These are phyloP conservation scores for Coboldia fuscipes DNA, from an alignment of 1,140 invertebrate species.

Conservation along the genomic window DNA sequence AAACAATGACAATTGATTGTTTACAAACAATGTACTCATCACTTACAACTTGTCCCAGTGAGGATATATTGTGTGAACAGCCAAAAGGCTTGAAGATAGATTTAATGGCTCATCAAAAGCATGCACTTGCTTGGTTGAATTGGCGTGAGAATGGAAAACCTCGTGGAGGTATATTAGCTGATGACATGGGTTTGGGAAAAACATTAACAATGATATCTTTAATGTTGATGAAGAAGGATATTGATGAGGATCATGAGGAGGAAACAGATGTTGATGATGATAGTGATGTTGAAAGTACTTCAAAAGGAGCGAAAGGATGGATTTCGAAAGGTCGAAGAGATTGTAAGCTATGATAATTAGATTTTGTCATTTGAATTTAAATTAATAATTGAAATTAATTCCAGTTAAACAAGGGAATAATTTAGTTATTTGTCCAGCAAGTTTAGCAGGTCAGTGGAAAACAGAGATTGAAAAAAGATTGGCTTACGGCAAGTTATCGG, in stretches of 20 bases:
- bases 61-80: too few relatives aligned
- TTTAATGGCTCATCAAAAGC: slow-evolving; percentile 71
- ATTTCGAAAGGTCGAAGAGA: slow-evolving; percentile 14
- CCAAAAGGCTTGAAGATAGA: slow-evolving; percentile 38
- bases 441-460: slow-evolving; percentile 67
- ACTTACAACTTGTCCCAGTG: too few relatives aligned
- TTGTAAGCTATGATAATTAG: slow-evolving; percentile 11
- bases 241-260: slow-evolving; percentile 9
- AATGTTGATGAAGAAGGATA: slow-evolving; percentile 26
- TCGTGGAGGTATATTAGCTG: slow-evolving; percentile 58
- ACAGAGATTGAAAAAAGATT: slow-evolving; percentile 50
- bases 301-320: slow-evolving; percentile 15
- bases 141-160: slow-evolving; percentile 76
- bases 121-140: slow-evolving; percentile 67
- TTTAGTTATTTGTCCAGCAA: slow-evolving; percentile 75
- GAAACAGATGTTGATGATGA: slow-evolving; percentile 12
- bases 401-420: slow-evolving; percentile 39
- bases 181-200: slow-evolving; percentile 90
- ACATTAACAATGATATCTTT: slow-evolving; percentile 82
- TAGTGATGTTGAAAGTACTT: slow-evolving; percentile 15
- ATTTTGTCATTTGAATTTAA: slow-evolving; percentile 1
- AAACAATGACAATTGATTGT: too few relatives aligned
- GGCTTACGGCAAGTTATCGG: slow-evolving; percentile 31
- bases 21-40: too few relatives aligned
- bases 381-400: not conserved